Conservation (phyloP, 1,140 invertebrate species). For the Cyclina sinensis region DNA sequence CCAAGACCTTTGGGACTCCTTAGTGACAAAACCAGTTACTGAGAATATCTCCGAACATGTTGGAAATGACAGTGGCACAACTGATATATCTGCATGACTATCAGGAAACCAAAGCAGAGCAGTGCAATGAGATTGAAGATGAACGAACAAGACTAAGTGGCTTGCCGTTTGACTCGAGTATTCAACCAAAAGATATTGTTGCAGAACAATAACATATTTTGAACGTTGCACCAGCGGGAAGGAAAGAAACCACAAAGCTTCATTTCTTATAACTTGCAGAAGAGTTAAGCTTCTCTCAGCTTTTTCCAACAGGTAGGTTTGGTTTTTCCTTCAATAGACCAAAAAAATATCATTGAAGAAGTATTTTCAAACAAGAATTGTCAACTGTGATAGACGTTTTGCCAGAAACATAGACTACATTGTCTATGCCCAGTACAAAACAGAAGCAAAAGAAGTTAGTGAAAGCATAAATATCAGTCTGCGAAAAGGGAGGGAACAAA, state of each 20-base stretch:
- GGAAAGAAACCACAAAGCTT: slow-evolving; percentile 44
- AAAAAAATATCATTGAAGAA: slow-evolving; percentile 24
- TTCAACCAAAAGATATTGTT: slow-evolving; percentile 48
- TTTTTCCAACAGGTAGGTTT: slow-evolving; percentile 33
- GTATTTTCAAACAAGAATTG: slow-evolving; percentile 30
- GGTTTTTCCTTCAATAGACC: slow-evolving; percentile 40
- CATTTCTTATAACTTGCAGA: slow-evolving; percentile 13
- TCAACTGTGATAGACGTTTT: slow-evolving; percentile 48
- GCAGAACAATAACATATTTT: slow-evolving; percentile 36
- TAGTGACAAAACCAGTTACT: slow-evolving; percentile 41
- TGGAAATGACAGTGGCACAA: slow-evolving; percentile 26
- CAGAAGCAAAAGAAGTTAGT: not conserved
- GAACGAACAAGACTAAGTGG: slow-evolving; percentile 42
- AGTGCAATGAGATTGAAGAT: slow-evolving; percentile 28
- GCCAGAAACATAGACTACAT: slow-evolving; percentile 20
- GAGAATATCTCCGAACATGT: slow-evolving; percentile 5
- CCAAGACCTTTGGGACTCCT: slow-evolving; percentile 43
- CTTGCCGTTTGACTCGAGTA: slow-evolving; percentile 47
- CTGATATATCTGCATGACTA: slow-evolving; percentile 34
- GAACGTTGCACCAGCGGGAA: slow-evolving; percentile 33
- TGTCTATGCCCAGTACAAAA: slow-evolving; percentile 15
- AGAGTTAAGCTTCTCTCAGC: slow-evolving; percentile 28
- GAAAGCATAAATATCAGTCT: slow-evolving; percentile 35
- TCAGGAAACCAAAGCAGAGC: slow-evolving; percentile 3
- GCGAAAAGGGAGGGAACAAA: not conserved